Base-by-base conservation (phyloP, 2,113 vertebrate genomes). In the Piprites chloris region DNA sequence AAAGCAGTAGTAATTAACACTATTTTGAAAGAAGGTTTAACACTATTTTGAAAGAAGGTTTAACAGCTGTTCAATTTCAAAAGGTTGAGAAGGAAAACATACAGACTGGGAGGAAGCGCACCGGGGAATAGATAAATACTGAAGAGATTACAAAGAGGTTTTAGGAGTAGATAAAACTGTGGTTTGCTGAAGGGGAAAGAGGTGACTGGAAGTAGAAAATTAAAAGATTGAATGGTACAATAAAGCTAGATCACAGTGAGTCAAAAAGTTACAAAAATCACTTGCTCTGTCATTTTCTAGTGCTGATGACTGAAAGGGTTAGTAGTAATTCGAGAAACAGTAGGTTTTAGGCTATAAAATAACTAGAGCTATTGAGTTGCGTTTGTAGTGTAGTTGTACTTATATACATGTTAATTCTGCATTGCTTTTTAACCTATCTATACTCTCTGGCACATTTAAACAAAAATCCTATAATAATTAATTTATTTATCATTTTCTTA, bases 391-490 rank as follows among this genome's bases (percentile, higher is more conserved):
- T 62, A 58, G 18, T 39, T 89, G 35, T 67, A 46, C 7, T 62
- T 47, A 6, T 0, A 62, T 9, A 12, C 0, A 0, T 2, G 1
- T 41, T 66, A 28, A 41, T 11, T 63, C n/a, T 92, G 67, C 27
- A 21, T 44, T 69, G n/a, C 18, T 49, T 94, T 76, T 53, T 91
- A 58, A 59, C 26, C 16, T 76, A 5, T 9, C 16, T 76, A 5
- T 9, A 55, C 6, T 23, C 12, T 71, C 44, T 68, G 49, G 6
- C 17, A 63, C 17, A 68, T 56, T 69, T 61, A 89, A 92, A 61
- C 16, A 65, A n/a, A 79, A 89, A 46, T 83, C 5, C 4, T 53
- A 11, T 24, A 55, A 42, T 59, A 35, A 80, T 58, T 2, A 52
- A 55, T 66, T 46, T 19, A 49, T 65, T 84, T 72, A 42, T 89